phyloP scores from a whole-genome alignment of 2,888 invertebrate species.

The Halictus ligatus region DNA sequence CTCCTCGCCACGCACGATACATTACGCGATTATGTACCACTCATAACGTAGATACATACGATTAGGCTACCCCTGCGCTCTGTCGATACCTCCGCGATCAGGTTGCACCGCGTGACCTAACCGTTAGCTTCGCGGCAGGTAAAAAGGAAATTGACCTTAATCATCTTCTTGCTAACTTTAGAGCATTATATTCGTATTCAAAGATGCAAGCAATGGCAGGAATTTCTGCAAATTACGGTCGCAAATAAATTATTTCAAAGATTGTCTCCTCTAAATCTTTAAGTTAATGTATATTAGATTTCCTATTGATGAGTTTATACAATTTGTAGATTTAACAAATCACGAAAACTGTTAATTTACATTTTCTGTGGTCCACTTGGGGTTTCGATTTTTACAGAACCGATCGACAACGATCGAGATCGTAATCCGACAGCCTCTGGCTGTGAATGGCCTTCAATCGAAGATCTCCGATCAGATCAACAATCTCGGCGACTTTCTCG shows the following conservation, averaged over 20 bases:
- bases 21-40: constrained; percentile 38
- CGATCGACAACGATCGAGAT: not conserved
- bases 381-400: not conserved
- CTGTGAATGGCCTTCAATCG: not conserved
- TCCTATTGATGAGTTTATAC: no score
- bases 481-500: not conserved
- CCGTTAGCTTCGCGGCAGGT: not conserved
- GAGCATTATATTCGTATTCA: not conserved
- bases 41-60: constrained; percentile 36
- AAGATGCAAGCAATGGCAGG: no score
- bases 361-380: not conserved
- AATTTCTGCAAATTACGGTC: not conserved
- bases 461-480: not conserved
- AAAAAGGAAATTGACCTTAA: not conserved
- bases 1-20: constrained; percentile 27
- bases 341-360: not conserved
- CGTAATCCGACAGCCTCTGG: not conserved
- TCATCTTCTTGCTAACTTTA: not conserved
- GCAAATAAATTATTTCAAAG: no score
- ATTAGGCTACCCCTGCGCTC: constrained; percentile 31
- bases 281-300: not conserved
- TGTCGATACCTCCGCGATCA: constrained; percentile 25
- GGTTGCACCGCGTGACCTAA: not conserved
- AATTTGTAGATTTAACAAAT: not conserved
- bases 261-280: no score